phyloP scores from a whole-genome alignment of 2,113 vertebrate genomes.

The Sprattus sprattus region DNA sequence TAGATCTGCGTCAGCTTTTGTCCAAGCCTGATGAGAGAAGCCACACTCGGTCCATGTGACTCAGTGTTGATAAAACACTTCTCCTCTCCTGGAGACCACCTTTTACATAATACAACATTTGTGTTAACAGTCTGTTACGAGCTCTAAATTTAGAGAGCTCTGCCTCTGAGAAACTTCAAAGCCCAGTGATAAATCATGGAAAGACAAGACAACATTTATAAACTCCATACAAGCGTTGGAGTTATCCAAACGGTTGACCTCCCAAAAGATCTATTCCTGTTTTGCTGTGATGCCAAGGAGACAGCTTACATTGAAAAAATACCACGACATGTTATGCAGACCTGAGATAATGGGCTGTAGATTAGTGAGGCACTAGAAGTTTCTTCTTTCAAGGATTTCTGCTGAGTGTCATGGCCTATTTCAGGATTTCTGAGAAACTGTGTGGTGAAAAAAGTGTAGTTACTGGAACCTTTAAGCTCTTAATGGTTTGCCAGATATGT shows the following conservation, averaged over 20 bases:
- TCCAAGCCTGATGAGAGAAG: neutral
- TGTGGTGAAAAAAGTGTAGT: neutral
- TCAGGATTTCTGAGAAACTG: neutral
- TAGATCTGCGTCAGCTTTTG: neutral
- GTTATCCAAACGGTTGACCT: neutral
- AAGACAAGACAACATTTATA: neutral
- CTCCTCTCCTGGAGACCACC: neutral
- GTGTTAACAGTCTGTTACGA: neutral
- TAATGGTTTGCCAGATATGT: neutral
- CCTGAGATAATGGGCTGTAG: neutral
- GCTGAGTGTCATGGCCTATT: neutral
- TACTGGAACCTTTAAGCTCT: neutral
- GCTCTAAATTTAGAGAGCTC: neutral
- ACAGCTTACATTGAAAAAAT: neutral
- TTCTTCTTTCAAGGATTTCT: neutral
- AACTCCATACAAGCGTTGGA: neutral
- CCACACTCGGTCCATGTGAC: neutral
- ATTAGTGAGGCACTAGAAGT: neutral
- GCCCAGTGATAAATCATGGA: neutral
- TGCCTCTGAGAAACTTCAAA: neutral
- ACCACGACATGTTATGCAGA: neutral
- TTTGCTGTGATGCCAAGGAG: neutral
- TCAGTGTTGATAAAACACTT: slow-evolving; percentile 6
- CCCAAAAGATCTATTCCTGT: neutral
- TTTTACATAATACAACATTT: slow-evolving; percentile 15